Evolutionary conservation across 2,888 invertebrate genomes (phyloP), one percentile per base, ranked within the genome.

Genomic region (Agriotes lineatus): DNA sequence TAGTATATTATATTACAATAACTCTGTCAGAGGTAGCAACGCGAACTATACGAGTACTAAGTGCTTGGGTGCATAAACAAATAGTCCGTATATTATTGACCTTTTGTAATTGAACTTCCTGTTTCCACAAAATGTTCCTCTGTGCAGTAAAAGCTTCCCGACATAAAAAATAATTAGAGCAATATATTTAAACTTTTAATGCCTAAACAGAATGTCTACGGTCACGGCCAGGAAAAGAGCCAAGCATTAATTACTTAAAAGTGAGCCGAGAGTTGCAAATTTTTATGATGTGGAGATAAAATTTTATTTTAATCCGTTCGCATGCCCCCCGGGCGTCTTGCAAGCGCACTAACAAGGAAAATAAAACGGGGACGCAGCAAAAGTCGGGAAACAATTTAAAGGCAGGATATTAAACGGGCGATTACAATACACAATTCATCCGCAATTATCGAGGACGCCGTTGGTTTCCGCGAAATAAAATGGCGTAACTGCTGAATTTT

Each of bases 341-440:
- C 33, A 56, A 14, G 25, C 35, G 48, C 48, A 64, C 57, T 57
- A 62, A 54, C 54, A 62, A 54, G 44, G 54, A 33, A 62, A 62
- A 62, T 62, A 62, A 62, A 62, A 54, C 54, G 42, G 42, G 39
- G 18, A 62, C 39, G 37, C 61, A 54, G 42, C 25, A 18, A 50
- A 14, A 37, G 50, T 60, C 35, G 22, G 30, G 54, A 62, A 54
- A 50, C 48, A 60, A 60, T 60, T 60, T 60, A 50, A 61, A 37
- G 37, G 61, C 37, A 50, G 39, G 62, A 54, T 54, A 62, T 62
- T 62, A 62, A 62, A 54, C 42, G 16, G 9, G 39, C 18, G 22
- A 54, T 54, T 62, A 54, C 30, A 52, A 39, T 33, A 44, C 16
- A 44, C 39, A 62, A 62, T 62, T 22, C 25, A 52, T 62, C 52